phyloP scores from a whole-genome alignment of 2,797 vertebrate species.

The Lepus oiostolus region DNA sequence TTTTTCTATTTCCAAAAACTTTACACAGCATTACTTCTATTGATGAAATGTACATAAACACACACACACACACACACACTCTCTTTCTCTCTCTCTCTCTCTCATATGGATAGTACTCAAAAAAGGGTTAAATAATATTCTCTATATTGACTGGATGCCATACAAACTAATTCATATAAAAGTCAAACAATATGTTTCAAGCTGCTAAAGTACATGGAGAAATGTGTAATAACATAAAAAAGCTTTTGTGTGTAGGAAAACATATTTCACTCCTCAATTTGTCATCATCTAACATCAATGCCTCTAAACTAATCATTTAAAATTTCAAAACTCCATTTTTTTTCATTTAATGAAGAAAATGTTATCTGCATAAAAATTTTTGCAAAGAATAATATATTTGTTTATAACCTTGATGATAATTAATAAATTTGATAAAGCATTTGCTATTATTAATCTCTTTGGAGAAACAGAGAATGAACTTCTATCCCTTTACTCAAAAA shows the following conservation, averaged over 20 bases:
- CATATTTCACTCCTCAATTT: neutral
- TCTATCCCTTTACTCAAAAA: neutral
- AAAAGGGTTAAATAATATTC: slow-evolving; percentile 12
- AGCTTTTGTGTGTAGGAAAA: neutral
- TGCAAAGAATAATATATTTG: neutral
- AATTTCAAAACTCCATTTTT: neutral
- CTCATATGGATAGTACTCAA: neutral
- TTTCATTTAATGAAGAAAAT: neutral
- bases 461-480: neutral
- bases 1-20: neutral
- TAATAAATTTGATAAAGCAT: neutral
- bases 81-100: too few relatives aligned
- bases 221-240: neutral
- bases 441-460: neutral
- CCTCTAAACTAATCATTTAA: neutral
- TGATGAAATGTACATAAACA: too few relatives aligned
- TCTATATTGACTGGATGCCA: neutral
- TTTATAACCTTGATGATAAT: neutral
- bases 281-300: neutral
- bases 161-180: neutral
- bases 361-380: neutral
- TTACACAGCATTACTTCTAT: neutral
- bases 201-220: neutral
- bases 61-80: neutral
- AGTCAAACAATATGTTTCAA: neutral